These are phyloP conservation scores for Polypedilum vanderplanki DNA, from an alignment of 1,140 invertebrate genomes.

Conservation along the genomic window DNA sequence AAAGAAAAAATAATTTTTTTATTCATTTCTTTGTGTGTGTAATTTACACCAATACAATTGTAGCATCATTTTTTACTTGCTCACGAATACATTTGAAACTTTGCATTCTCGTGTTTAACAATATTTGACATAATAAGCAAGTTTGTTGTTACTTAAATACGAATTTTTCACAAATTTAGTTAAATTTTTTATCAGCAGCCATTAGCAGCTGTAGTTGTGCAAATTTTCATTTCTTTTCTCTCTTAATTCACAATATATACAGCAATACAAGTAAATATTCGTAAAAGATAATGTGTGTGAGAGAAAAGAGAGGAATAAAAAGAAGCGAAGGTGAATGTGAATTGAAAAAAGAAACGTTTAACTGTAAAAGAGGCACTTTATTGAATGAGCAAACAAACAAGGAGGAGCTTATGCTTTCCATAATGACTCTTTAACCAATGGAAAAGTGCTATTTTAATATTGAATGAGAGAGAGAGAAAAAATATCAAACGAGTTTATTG, in stretches of 20 bases:
- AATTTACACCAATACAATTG: neutral
- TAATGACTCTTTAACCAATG: slow-evolving; percentile 29
- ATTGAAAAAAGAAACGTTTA: slow-evolving; percentile 22
- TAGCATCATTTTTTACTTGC: neutral
- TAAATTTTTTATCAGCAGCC: too few species aligned
- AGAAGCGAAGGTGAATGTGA: too few species aligned
- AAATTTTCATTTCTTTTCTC: too few species aligned
- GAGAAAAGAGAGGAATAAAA: too few species aligned
- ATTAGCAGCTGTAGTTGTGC: too few species aligned
- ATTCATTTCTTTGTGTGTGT: neutral
- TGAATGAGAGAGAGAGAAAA: slow-evolving; percentile 25
- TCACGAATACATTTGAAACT: neutral
- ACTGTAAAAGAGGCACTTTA: slow-evolving; percentile 26
- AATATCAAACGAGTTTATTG: slow-evolving; percentile 21
- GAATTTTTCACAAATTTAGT: too few species aligned
- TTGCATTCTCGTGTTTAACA: neutral
- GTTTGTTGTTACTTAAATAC: too few species aligned
- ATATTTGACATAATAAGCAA: too few species aligned
- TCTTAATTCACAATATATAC: too few species aligned
- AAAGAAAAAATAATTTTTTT: neutral
- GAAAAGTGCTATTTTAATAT: slow-evolving; percentile 29
- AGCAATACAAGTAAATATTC: too few species aligned
- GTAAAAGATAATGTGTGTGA: too few species aligned
- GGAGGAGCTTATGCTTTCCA: slow-evolving; percentile 28
- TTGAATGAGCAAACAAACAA: slow-evolving; percentile 25